Evolutionary conservation across 2,797 vertebrate species (phyloP).

Genomic region (Chanos chanos): DNA sequence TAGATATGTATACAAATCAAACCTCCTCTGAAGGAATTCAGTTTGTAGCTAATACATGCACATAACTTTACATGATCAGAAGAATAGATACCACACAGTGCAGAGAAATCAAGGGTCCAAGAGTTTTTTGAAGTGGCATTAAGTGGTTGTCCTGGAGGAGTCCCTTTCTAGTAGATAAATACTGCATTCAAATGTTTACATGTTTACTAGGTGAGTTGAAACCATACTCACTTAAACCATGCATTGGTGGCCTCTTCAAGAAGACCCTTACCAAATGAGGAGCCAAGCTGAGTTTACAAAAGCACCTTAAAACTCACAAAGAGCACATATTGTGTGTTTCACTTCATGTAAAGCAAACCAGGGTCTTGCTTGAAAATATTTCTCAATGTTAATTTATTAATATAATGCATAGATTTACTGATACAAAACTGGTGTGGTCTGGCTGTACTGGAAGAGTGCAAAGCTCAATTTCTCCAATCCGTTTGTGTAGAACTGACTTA

Average conservation of each 20-base stretch:
- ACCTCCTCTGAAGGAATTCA: slow-evolving; percentile 48
- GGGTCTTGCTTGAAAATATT: slow-evolving; percentile 75
- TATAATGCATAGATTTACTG: slow-evolving; percentile 65
- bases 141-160: slow-evolving; percentile 21
- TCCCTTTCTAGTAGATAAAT: slow-evolving; percentile 31
- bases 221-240: slow-evolving; percentile 66
- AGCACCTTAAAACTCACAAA: slow-evolving; percentile 78
- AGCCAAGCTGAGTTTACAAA: slow-evolving; percentile 69
- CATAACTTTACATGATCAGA: no score
- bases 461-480: slow-evolving; percentile 63
- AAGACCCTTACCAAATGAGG: slow-evolving; percentile 37
- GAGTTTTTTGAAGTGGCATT: slow-evolving; percentile 12
- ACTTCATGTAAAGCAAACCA: slow-evolving; percentile 71
- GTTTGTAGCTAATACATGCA: slow-evolving; percentile 36
- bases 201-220: slow-evolving; percentile 72
- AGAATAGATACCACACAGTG: no score
- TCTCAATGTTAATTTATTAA: slow-evolving; percentile 73
- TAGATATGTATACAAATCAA: no score
- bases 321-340: slow-evolving; percentile 73
- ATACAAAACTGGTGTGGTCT: slow-evolving; percentile 71
- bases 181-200: slow-evolving; percentile 79
- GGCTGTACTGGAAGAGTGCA: slow-evolving; percentile 72
- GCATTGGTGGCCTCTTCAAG: slow-evolving; percentile 58
- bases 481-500: slow-evolving; percentile 75
- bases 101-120: no score